A percentile compares a stretch with the other conserved stretches of the same genome.
Evolutionary conservation across 2,797 vertebrate species (phyloP).

Genomic region (Chelonia mydas): DNA sequence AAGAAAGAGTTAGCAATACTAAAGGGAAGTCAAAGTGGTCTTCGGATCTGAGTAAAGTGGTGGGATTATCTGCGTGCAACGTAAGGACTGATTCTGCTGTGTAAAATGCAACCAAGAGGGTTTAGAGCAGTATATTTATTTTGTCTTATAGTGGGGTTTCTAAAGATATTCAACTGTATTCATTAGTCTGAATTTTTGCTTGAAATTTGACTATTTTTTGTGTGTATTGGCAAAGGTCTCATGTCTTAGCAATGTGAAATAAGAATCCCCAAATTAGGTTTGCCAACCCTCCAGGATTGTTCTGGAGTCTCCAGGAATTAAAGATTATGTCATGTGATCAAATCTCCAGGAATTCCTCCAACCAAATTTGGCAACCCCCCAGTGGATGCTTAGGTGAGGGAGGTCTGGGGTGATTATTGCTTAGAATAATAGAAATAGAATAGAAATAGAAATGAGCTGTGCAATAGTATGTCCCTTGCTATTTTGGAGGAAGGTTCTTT

Average conservation of each 20-base stretch:
- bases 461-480: not conserved
- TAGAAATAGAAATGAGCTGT: not conserved
- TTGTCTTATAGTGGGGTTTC: not conserved
- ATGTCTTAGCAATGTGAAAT: too few species aligned
- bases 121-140: not conserved
- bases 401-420: not conserved
- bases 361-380: too few species aligned
- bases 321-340: too few species aligned
- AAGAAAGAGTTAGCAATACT: not conserved
- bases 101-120: not conserved
- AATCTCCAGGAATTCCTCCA: too few species aligned
- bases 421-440: not conserved
- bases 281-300: too few species aligned
- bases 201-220: not conserved
- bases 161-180: not conserved
- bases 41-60: not conserved
- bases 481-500: not conserved
- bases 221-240: too few species aligned
- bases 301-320: too few species aligned
- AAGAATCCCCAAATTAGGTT: not conserved
- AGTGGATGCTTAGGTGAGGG: too few species aligned
- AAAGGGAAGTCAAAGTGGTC: not conserved
- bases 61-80: not conserved
- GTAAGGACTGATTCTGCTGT: not conserved
- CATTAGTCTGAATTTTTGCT: not conserved